phyloP scores from a whole-genome alignment of 1,140 invertebrate genomes.

The Trinorchestia longiramus region DNA sequence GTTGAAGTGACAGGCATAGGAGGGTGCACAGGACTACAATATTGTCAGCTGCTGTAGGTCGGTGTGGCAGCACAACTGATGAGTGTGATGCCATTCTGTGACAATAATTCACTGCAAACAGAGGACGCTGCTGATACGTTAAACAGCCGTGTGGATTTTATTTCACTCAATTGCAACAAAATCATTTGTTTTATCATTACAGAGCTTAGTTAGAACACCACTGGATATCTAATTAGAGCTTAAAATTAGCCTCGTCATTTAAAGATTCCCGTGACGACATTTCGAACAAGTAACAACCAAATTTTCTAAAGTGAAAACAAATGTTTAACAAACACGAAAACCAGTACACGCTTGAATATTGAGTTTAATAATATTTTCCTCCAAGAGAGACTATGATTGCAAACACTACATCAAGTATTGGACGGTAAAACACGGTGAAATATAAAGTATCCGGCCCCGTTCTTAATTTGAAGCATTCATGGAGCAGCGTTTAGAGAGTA shows the following conservation, averaged over 20 bases:
- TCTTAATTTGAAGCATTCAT: background rate
- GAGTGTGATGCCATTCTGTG: background rate
- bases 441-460: background rate
- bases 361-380: background rate
- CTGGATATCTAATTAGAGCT: background rate
- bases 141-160: background rate
- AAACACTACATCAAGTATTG: background rate
- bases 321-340: background rate
- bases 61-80: background rate
- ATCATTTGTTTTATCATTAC: background rate
- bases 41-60: conserved; percentile 6
- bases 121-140: background rate
- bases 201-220: background rate
- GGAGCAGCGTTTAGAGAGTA: background rate
- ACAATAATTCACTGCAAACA: background rate
- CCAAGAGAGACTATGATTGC: too few relatives aligned
- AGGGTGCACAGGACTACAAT: background rate
- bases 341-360: background rate
- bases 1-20: background rate
- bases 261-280: background rate
- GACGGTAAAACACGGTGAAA: background rate
- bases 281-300: too few relatives aligned
- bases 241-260: background rate
- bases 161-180: background rate
- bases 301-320: background rate